A percentile compares a stretch with the other conserved stretches of the same genome.
These are phyloP conservation scores for Philereme vetulata DNA, from an alignment of 2,888 invertebrate genomes.

Conservation along the genomic window DNA sequence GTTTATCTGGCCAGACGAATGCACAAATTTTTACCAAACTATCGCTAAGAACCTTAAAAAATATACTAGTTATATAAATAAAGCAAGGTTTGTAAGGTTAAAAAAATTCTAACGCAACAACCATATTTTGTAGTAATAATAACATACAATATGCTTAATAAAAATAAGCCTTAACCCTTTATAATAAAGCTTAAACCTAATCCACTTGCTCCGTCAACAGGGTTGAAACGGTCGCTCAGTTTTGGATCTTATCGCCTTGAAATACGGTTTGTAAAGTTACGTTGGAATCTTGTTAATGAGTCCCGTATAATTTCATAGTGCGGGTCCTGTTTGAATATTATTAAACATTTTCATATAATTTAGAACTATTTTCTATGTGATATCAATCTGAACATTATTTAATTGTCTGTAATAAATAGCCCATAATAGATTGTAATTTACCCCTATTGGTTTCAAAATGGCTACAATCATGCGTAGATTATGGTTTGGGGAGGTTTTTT, in stretches of 20 bases:
- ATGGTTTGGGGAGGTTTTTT: not conserved
- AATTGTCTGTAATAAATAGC: constrained; percentile 21
- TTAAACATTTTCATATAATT: constrained; percentile 30
- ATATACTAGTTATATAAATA: no score
- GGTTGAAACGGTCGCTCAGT: not conserved
- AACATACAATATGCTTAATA: no score
- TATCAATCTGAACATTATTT: constrained; percentile 28
- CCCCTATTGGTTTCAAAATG: constrained; percentile 8
- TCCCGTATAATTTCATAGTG: constrained; percentile 31
- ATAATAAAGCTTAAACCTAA: constrained; percentile 7
- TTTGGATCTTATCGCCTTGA: constrained; percentile 3
- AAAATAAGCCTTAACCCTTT: constrained; percentile 1
- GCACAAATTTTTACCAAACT: no score
- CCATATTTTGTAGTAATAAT: no score
- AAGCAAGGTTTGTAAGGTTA: no score
- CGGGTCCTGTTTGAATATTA: constrained; percentile 28
- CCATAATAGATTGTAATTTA: constrained; percentile 12
- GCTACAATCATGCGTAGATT: constrained; percentile 7
- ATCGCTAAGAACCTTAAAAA: no score
- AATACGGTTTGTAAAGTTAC: not conserved
- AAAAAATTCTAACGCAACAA: no score
- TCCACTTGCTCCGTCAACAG: not conserved
- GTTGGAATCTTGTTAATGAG: constrained; percentile 9
- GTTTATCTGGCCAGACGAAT: no score
- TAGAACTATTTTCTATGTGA: constrained; percentile 32